These are phyloP conservation scores for Hanleya hanleyi DNA, from an alignment of 2,888 invertebrate genomes.

Conservation along the genomic window DNA sequence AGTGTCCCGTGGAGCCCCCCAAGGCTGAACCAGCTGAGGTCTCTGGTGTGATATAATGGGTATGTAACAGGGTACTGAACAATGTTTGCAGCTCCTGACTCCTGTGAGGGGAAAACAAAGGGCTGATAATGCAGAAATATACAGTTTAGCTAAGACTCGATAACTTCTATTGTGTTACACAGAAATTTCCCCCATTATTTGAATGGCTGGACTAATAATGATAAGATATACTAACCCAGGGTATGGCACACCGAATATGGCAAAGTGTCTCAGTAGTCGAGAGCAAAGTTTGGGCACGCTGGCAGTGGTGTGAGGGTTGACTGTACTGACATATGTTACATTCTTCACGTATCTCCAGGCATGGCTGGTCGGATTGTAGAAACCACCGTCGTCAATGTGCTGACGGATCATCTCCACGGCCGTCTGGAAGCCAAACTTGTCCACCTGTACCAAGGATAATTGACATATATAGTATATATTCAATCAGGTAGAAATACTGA, in stretches of 20 bases:
- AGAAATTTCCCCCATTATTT: too few relatives aligned
- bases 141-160: too few relatives aligned
- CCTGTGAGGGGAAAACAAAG: slow-evolving; percentile 30
- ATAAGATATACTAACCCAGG: slow-evolving; percentile 65
- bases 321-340: slow-evolving; percentile 70
- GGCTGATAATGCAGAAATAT: too few relatives aligned
- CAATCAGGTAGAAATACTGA: too few relatives aligned
- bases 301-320: slow-evolving; percentile 64
- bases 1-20: slow-evolving; percentile 32
- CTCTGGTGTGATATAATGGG: slow-evolving; percentile 68
- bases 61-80: slow-evolving; percentile 63
- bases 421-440: slow-evolving; percentile 68
- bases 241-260: slow-evolving; percentile 66
- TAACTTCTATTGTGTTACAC: too few relatives aligned
- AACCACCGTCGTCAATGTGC: slow-evolving; percentile 72
- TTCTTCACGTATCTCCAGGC: slow-evolving; percentile 71
- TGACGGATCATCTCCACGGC: slow-evolving; percentile 71
- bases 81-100: slow-evolving; percentile 62
- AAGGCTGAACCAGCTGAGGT: slow-evolving; percentile 25
- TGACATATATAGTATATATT: background rate
- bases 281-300: slow-evolving; percentile 63
- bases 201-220: too few relatives aligned
- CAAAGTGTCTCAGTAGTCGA: slow-evolving; percentile 70
- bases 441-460: slow-evolving; percentile 51
- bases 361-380: slow-evolving; percentile 64